Evolutionary conservation across 2,888 invertebrate species (phyloP).

Genomic region (Ptychoptera albimana): DNA sequence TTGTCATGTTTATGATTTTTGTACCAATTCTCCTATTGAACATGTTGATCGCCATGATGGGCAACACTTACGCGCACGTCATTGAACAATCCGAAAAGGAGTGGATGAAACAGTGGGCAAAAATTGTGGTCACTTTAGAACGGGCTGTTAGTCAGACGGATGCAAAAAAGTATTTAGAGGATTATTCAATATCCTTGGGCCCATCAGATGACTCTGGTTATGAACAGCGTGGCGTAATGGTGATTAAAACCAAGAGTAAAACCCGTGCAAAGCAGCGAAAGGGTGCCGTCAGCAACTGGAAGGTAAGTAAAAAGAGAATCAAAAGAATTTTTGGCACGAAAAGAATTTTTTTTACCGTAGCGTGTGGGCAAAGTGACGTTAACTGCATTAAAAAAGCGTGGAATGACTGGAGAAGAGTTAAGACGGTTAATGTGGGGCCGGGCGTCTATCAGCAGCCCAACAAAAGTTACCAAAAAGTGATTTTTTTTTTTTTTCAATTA

Average conservation of each 20-base stretch:
- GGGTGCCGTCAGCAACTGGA: slow-evolving; percentile 94
- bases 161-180: slow-evolving; percentile 79
- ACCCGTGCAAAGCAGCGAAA: slow-evolving; percentile 92
- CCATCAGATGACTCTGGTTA: slow-evolving; percentile 69
- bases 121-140: slow-evolving; percentile 93
- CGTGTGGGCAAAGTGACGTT: slow-evolving; percentile 79
- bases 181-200: slow-evolving; percentile 86
- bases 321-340: background rate
- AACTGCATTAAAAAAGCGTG: slow-evolving; percentile 61
- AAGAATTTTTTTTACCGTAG: slow-evolving; percentile 19
- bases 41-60: slow-evolving; percentile 99
- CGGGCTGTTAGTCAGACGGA: slow-evolving; percentile 81
- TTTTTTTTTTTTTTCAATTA: slow-evolving; percentile 4
- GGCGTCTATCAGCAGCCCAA: slow-evolving; percentile 73
- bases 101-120: slow-evolving; percentile 99
- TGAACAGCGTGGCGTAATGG: slow-evolving; percentile 88
- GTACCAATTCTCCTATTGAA: slow-evolving; percentile 92
- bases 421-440: slow-evolving; percentile 82
- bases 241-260: slow-evolving; percentile 93
- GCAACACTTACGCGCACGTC: slow-evolving; percentile 95
- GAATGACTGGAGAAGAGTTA: slow-evolving; percentile 75
- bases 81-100: slow-evolving; percentile 98
- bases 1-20: slow-evolving; percentile 93
- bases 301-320: slow-evolving; percentile 40
- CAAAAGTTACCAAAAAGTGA: slow-evolving; percentile 48